Evolutionary conservation across 2,888 invertebrate genomes (phyloP).

Genomic region (Athripsodes cinereus): DNA sequence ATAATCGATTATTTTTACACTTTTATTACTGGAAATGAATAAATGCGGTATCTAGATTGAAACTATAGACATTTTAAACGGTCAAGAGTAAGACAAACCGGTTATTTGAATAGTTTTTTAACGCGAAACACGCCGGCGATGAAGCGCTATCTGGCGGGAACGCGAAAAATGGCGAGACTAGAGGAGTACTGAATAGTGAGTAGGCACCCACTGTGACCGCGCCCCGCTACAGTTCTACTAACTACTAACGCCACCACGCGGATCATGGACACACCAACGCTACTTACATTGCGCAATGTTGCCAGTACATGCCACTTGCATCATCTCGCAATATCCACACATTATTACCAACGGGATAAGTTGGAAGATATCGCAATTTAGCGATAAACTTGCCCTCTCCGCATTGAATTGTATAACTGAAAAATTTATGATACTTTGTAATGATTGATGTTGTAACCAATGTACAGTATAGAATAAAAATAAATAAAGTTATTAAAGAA

Average conservation of each 20-base stretch:
- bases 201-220: slow-evolving; percentile 55
- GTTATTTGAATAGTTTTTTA: slow-evolving; percentile 18
- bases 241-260: slow-evolving; percentile 43
- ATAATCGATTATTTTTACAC: slow-evolving; percentile 19
- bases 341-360: too few relatives aligned
- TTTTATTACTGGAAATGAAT: slow-evolving; percentile 12
- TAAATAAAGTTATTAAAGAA: too few relatives aligned
- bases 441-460: too few relatives aligned
- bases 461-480: too few relatives aligned
- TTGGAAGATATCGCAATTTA: too few relatives aligned
- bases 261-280: slow-evolving; percentile 27
- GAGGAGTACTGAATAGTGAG: slow-evolving; percentile 40
- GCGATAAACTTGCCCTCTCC: too few relatives aligned
- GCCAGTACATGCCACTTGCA: background rate
- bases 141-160: slow-evolving; percentile 41
- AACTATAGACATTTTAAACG: slow-evolving; percentile 17
- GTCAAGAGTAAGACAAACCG: slow-evolving; percentile 15
- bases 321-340: background rate
- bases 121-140: slow-evolving; percentile 22
- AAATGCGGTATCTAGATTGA: slow-evolving; percentile 13
- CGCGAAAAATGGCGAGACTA: slow-evolving; percentile 53
- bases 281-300: slow-evolving; percentile 30
- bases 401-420: too few relatives aligned
- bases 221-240: slow-evolving; percentile 55
- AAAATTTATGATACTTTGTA: too few relatives aligned